phyloP scores from a whole-genome alignment of 2,888 invertebrate genomes.

The Tipula vernalis region DNA sequence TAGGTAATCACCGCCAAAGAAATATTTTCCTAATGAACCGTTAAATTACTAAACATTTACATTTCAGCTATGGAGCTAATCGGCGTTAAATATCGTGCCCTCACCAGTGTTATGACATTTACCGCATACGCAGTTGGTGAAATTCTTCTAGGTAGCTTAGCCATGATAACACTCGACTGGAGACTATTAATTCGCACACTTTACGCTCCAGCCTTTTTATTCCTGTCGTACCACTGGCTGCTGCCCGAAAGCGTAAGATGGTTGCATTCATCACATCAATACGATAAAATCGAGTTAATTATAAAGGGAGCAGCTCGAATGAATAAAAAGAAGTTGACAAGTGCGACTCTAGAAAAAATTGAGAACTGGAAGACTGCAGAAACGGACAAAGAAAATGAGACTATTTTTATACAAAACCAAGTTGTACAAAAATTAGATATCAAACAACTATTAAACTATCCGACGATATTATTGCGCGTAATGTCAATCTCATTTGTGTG shows the following conservation, averaged over 20 bases:
- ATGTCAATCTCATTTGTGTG: slow-evolving; percentile 63
- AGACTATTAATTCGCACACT: neutral
- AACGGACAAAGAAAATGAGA: neutral
- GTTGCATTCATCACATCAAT: slow-evolving; percentile 48
- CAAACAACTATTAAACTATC: slow-evolving; percentile 14
- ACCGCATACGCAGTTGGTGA: neutral
- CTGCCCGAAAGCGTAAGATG: slow-evolving; percentile 52
- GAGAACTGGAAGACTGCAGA: neutral
- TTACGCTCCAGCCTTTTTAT: neutral
- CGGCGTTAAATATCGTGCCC: slow-evolving; percentile 54
- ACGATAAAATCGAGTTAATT: slow-evolving; percentile 42
- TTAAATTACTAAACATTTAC: neutral
- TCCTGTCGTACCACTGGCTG: slow-evolving; percentile 43
- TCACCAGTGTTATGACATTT: slow-evolving; percentile 57
- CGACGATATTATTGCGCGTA: slow-evolving; percentile 29
- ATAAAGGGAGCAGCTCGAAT: slow-evolving; percentile 43
- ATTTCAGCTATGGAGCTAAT: slow-evolving; percentile 61
- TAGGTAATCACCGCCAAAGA: slow-evolving; percentile 24
- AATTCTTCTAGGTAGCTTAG: neutral
- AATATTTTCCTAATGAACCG: slow-evolving; percentile 17
- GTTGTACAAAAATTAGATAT: slow-evolving; percentile 11
- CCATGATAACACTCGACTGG: neutral
- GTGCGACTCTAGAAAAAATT: neutral
- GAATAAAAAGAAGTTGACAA: slow-evolving; percentile 35
- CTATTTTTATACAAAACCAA: neutral